Evolutionary conservation across 2,113 vertebrate species (phyloP).

Genomic region (Chinchilla lanigera): DNA sequence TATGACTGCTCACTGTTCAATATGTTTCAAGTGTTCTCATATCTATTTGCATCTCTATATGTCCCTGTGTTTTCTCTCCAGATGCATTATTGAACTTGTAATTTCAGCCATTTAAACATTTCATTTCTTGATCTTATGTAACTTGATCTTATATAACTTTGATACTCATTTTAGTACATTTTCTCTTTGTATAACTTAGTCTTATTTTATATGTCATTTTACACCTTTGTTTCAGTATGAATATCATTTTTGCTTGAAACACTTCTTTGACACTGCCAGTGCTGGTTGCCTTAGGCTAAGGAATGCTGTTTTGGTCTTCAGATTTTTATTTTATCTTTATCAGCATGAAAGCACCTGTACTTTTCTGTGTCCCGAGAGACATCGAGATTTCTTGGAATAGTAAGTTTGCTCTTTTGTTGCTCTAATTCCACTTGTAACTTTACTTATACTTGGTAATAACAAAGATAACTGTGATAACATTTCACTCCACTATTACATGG

Average conservation of each 20-base stretch:
- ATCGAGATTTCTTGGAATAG: neutral
- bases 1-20: neutral
- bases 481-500: neutral
- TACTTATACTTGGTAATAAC: neutral
- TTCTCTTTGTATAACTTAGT: neutral
- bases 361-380: neutral
- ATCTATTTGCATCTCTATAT: neutral
- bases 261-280: neutral
- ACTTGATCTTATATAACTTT: neutral
- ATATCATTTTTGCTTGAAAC: neutral
- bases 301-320: neutral
- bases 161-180: neutral
- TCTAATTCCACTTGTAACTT: neutral
- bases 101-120: neutral
- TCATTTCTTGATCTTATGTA: fast-evolving
- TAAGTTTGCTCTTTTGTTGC: neutral
- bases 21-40: neutral
- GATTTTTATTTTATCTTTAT: neutral
- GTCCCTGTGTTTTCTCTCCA: neutral
- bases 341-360: neutral
- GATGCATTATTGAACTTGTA: neutral
- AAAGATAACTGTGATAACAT: neutral
- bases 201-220: neutral
- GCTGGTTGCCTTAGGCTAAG: neutral
- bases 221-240: neutral